Evolutionary conservation across 2,888 invertebrate species (phyloP).

Genomic region (Trisateles emortualis): DNA sequence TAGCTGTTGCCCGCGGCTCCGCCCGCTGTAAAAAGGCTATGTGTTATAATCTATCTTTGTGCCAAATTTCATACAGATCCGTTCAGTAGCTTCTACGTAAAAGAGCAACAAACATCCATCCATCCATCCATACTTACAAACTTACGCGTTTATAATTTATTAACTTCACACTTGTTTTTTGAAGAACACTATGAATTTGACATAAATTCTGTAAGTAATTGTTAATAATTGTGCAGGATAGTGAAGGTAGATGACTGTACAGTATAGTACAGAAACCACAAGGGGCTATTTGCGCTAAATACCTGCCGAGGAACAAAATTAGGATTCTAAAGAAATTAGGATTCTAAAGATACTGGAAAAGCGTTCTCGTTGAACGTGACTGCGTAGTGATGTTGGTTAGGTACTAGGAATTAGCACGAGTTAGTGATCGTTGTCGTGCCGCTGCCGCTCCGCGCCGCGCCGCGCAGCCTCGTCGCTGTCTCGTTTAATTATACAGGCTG

Average conservation of each 20-base stretch:
- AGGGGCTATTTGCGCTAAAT: constrained; percentile 6
- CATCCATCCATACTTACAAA: too few relatives aligned
- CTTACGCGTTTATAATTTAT: too few relatives aligned
- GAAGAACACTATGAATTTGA: too few relatives aligned
- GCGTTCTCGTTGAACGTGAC: constrained; percentile 1
- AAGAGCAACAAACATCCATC: too few relatives aligned
- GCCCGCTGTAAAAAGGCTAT: too few relatives aligned
- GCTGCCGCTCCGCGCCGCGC: background rate
- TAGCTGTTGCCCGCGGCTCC: too few relatives aligned
- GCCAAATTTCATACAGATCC: too few relatives aligned
- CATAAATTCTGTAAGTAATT: background rate
- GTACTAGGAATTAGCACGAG: background rate
- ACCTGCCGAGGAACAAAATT: background rate
- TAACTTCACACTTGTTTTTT: too few relatives aligned
- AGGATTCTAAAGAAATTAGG: constrained; percentile 6
- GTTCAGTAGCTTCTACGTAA: too few relatives aligned
- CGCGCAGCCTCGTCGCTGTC: background rate
- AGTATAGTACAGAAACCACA: background rate
- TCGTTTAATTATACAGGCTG: constrained; percentile 2
- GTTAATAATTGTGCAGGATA: background rate
- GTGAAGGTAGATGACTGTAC: too few relatives aligned
- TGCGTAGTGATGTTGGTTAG: background rate
- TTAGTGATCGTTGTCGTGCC: background rate
- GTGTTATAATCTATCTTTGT: too few relatives aligned
- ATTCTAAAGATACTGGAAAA: constrained; percentile 1